Conservation (phyloP, 2,113 vertebrate species). For the Phalacrocorax carbo region DNA sequence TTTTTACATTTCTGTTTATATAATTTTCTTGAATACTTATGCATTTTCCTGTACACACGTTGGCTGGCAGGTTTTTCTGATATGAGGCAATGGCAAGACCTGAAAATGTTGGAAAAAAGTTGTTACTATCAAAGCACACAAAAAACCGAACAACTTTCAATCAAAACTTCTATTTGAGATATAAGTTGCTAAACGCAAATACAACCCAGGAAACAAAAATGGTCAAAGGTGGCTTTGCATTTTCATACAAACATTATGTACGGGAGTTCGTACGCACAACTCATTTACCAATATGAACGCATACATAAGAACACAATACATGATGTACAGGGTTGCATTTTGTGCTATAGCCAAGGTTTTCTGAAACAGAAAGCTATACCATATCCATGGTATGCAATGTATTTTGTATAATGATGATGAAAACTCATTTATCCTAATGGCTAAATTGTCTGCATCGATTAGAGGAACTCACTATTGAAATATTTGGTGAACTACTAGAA, state of each 20-base stretch:
- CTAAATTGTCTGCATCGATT: not conserved
- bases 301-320: accelerated
- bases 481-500: not conserved
- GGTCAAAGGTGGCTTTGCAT: not conserved
- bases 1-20: not conserved
- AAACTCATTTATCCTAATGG: not conserved
- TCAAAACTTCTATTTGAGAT: not conserved
- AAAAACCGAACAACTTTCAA: not conserved
- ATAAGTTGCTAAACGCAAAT: not conserved
- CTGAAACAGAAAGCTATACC: not conserved
- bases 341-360: not conserved
- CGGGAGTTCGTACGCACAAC: not conserved
- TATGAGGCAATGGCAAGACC: not conserved
- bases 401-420: not conserved
- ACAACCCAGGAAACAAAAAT: not conserved
- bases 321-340: not conserved
- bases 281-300: not conserved
- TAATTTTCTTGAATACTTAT: not conserved
- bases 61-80: not conserved
- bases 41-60: not conserved
- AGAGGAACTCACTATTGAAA: not conserved
- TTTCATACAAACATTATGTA: not conserved
- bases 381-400: not conserved
- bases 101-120: not conserved
- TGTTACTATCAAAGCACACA: not conserved